Percentiles rank a stretch among this genome's conserved stretches.
Conservation (phyloP, 1,140 invertebrate species). For the Sycophila sp. region DNA sequence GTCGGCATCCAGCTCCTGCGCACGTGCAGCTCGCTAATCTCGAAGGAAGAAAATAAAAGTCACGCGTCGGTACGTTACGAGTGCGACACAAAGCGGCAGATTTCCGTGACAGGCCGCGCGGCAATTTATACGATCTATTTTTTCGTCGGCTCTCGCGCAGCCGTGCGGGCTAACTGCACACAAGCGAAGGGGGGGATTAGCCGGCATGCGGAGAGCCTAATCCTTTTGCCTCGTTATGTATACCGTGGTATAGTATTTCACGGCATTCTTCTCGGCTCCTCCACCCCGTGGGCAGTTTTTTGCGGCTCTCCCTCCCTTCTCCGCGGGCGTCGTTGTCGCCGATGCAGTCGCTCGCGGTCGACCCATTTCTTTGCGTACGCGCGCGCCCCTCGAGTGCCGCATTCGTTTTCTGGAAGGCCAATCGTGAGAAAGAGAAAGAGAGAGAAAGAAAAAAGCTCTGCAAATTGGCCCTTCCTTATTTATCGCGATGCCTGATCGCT, state of each 20-base stretch:
- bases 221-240: conserved; percentile 50
- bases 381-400: not conserved
- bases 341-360: not conserved
- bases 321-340: conserved; percentile 34
- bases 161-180: conserved; percentile 8
- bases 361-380: conserved; percentile 16
- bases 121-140: conserved; percentile 1
- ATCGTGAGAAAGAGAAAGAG: conserved; percentile 3
- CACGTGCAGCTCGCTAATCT: not conserved
- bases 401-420: conserved; percentile 19
- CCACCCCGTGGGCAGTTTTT: not conserved
- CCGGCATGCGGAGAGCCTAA: conserved; percentile 46
- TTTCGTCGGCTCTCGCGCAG: not conserved
- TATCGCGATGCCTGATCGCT: not conserved
- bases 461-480: not conserved
- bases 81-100: not conserved
- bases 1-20: no score
- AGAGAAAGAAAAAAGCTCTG: conserved; percentile 1
- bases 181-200: conserved; percentile 46
- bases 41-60: conserved; percentile 13
- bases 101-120: not conserved
- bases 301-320: conserved; percentile 34
- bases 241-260: conserved; percentile 49
- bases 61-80: not conserved
- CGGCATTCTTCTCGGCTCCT: conserved; percentile 46